Base-by-base conservation (phyloP, 2,797 vertebrate species). In the Toxotes lorentzi region DNA sequence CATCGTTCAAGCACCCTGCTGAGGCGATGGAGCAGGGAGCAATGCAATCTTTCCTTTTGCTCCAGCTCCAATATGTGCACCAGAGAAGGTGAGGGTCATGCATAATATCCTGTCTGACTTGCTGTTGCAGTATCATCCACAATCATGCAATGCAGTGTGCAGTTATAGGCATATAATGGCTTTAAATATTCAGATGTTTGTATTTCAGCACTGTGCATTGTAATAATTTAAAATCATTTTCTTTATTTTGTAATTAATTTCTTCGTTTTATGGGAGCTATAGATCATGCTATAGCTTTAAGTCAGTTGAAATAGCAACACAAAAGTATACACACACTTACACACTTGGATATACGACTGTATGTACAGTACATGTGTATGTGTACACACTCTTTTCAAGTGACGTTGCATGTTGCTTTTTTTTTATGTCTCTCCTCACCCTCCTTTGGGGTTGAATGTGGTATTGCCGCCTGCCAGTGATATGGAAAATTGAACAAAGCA, bases 41-140 rank as follows among this genome's bases (percentile, higher is more conserved):
- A 82, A 56, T 76, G 53, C 79, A 79, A 65, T 90, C 73, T 76
- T 65, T 83, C 66, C 51, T 68, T 76, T 79, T 73, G 57, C 68
- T 70, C 70, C 63, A 30, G 10, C 59, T 85, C 58, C 32, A 70
- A 24, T 73, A 70, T 83, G 66, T 65, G 73, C 61, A 38, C 43
- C 51, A 14, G 21, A 69, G 73, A 87, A 70, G 64, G 64, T 77
- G 66, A 83, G 79, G 72, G 70, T 82, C 71, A 83, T 77, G 48
- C 75, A 83, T 81, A 82, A 88, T 86, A 83, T 86, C 81, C 88
- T 87, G 81, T 70, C 77, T 83, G 65, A 64, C 27, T 73, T 66
- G 50, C 35, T 78, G 45, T 78, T 82, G n/a, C 70, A 86, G 79
- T 85, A 70, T 81, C 34, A 53, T 58, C 70, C 32, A 70, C 58